Evolutionary conservation across 23 tunicate species (phyloP), one percentile per base, ranked within the genome.

Genomic region (Ciona savignyi): DNA sequence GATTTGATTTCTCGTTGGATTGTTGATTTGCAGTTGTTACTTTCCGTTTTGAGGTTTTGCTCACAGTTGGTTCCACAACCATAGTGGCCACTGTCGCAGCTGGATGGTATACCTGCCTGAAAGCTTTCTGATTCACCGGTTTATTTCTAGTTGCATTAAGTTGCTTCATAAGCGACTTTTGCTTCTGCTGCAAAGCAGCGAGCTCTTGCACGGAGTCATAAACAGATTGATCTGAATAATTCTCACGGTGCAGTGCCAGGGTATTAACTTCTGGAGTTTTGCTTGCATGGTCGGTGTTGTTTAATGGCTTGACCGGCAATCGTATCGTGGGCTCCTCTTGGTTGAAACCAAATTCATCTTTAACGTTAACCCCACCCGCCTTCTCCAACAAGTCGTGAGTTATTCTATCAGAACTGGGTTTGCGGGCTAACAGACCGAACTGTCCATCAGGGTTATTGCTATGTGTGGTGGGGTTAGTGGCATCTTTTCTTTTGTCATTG

Each of bases 301-400:
- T 74, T 1, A 69, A 1, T 23, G 27, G 51, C 11, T 34, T 35
- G n/a, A 22, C 9, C 21, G 63, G 76, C 4, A 83, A 61, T 2
- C 76, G 75, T 49, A 83, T 83, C 4, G 89, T 83, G 23, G 89
- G 89, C 28, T 83, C 89, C 0, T 66, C 33, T 62, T 70, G 83
- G 33, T 82, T 76, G 33, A 82, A 75, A 6, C 76, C 80, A 82
- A 82, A 82, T 61, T 83, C 81, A 31, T 83, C 88, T 28, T 74
- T 80, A 51, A 82, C 68, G 26, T 42, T 42, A 6, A 42, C 9
- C 9, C 56, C 56, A 42, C 15, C 56, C 56, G 56, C 9, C 56
- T 42, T 42, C 9, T 42, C 15, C 9, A 42, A 9, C 9, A 15
- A 42, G 9, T 42, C 56, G 15, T 42, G 9, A 6, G 56, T 33